Evolutionary conservation across 1,140 invertebrate genomes (phyloP).

Genomic region (Lerema accius): DNA sequence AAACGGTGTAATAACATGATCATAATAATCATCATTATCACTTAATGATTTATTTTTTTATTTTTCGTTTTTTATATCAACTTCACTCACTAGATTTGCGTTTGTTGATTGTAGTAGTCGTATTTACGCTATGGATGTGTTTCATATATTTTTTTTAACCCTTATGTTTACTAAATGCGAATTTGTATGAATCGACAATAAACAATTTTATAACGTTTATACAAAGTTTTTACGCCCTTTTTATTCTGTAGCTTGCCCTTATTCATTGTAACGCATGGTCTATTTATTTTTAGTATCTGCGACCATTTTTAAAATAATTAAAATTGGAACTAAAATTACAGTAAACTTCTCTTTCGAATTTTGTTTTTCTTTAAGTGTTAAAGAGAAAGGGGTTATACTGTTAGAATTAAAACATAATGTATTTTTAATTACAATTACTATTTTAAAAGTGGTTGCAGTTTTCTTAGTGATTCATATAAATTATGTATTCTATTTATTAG

Average conservation of each 20-base stretch:
- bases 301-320: too few relatives aligned
- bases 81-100: conserved; percentile 27
- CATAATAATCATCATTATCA: not conserved
- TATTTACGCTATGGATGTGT: not conserved
- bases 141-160: conserved; percentile 1
- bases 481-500: not conserved
- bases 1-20: not conserved
- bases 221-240: too few relatives aligned
- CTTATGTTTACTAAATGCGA: conserved; percentile 6
- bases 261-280: not conserved
- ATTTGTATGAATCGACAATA: conserved; percentile 1
- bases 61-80: conserved; percentile 4
- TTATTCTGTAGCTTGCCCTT: too few relatives aligned
- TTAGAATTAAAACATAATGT: too few relatives aligned
- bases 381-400: too few relatives aligned
- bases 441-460: conserved; percentile 11
- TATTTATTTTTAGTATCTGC: conserved; percentile 8
- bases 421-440: too few relatives aligned
- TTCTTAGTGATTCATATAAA: not conserved
- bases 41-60: not conserved
- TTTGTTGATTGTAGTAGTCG: conserved; percentile 6
- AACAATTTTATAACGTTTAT: too few relatives aligned
- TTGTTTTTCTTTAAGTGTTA: too few relatives aligned
- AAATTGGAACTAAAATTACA: too few relatives aligned
- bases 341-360: too few relatives aligned